Conservation (phyloP, 1,140 invertebrate species). For the Drosophila leontia region DNA sequence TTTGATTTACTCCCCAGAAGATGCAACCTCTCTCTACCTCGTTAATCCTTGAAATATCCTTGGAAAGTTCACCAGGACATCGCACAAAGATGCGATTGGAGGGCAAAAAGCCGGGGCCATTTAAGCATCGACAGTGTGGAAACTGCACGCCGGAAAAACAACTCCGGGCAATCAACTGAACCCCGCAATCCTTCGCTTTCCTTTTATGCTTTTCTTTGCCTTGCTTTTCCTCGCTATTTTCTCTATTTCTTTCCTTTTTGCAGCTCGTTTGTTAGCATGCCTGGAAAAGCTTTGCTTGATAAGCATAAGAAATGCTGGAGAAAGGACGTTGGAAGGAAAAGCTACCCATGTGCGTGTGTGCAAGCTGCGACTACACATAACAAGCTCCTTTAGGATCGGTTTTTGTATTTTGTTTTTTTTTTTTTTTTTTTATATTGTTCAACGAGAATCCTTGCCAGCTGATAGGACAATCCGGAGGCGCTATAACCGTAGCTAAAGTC, state of each 20-base stretch:
- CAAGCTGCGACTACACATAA: slow-evolving; percentile 57
- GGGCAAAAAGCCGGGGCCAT: slow-evolving; percentile 12
- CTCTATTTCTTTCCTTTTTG: slow-evolving; percentile 3
- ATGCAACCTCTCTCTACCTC: not conserved
- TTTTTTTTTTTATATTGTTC: slow-evolving; percentile 12
- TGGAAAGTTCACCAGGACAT: not conserved
- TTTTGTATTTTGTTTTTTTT: slow-evolving; percentile 25
- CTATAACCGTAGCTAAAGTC: slow-evolving; percentile 59
- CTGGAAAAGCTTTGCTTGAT: slow-evolving; percentile 54
- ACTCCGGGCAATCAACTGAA: slow-evolving; percentile 54
- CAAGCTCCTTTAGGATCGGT: slow-evolving; percentile 48
- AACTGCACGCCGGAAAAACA: slow-evolving; percentile 59
- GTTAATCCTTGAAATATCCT: slow-evolving; percentile 11
- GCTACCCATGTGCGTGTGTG: slow-evolving; percentile 17
- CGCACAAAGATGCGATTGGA: slow-evolving; percentile 2
- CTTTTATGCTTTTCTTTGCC: not conserved
- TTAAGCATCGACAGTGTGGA: slow-evolving; percentile 89
- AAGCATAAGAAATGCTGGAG: slow-evolving; percentile 59
- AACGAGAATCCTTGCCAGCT: slow-evolving; percentile 25
- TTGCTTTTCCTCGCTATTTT: slow-evolving; percentile 10
- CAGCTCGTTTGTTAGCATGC: slow-evolving; percentile 41
- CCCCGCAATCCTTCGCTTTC: slow-evolving; percentile 2
- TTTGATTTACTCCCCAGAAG: not conserved
- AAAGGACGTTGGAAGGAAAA: not conserved
- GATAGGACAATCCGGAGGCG: slow-evolving; percentile 56